These are phyloP conservation scores for Lota lota DNA, from an alignment of 2,113 vertebrate genomes.

Conservation along the genomic window DNA sequence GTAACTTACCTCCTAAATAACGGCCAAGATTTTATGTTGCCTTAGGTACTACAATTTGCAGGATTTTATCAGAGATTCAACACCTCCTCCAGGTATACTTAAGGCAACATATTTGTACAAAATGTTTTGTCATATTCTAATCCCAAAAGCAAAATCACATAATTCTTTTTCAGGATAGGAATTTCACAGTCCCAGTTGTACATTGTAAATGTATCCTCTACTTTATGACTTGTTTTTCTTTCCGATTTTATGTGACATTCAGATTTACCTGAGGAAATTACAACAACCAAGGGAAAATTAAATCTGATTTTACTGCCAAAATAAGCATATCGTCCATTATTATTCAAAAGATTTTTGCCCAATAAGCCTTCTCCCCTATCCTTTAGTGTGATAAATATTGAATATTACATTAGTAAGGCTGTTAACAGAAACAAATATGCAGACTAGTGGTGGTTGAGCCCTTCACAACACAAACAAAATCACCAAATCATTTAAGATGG, in stretches of 20 bases:
- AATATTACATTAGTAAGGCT: background rate
- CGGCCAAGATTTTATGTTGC: constrained; percentile 3
- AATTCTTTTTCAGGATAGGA: background rate
- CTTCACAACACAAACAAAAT: constrained; percentile 8
- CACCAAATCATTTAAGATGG: constrained; percentile 8
- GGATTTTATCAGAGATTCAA: background rate
- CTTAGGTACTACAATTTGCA: background rate
- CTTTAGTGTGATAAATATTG: no score
- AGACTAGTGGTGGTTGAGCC: background rate
- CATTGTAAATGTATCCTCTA: no score
- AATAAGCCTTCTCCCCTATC: no score
- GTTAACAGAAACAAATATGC: constrained; percentile 3
- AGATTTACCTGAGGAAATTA: no score
- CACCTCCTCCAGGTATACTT: background rate
- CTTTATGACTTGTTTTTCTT: no score
- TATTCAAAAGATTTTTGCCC: no score
- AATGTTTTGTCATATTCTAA: background rate
- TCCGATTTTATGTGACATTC: no score
- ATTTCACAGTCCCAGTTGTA: background rate
- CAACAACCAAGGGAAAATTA: no score
- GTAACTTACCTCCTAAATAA: background rate
- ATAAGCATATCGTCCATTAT: no score
- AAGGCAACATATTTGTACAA: constrained; percentile 9
- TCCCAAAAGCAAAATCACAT: background rate
- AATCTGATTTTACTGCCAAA: no score